Base-by-base conservation (phyloP, 2,888 invertebrate genomes). In the Plagodis pulveraria region DNA sequence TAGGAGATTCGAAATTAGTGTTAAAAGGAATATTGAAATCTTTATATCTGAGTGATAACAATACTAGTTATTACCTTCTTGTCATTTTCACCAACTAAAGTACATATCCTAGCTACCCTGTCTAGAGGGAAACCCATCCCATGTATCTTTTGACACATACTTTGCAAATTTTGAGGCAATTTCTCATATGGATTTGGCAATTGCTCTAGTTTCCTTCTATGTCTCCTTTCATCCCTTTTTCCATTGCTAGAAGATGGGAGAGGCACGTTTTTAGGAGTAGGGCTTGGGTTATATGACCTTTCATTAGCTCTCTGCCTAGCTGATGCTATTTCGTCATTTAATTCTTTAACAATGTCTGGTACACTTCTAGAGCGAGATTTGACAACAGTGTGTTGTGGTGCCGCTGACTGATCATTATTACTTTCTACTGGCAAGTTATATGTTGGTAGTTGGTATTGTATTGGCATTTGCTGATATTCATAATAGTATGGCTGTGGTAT, bases 91-190 rank as follows among this genome's bases (percentile, higher is more conserved):
- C 98, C 97, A 66, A 97, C 91, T 50, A 95, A 91, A 70, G 95
- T 94, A 70, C 96, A 96, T n/a, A 97, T 96, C 72, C 97, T 94
- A 6, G 96, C 95, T 12, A 97, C 97, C 82, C 97, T 94, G 58
- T 96, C 94, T 52, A 96, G 81, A 0, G 97, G 96, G 80, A 98
- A 98, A 0, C 98, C 98, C 98, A 98, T 98, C 62, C 95, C 94
- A 75, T 95, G 95, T 59, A 98, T 95, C 67, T 95, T 95, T 75
- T 94, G 94, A 53, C 96, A 96, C 76, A 97, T 91, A 42, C 91
- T 93, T 81, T 96, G 96, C 56, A 94, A 88, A 52, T 94, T 91
- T 9, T 87, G 80, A 35, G 94, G 86, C 69, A 91, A 69, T 62
- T 87, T 86, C 10, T 86, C 83, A 76, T 77, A 84, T 0, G 91